These are phyloP conservation scores for Lethenteron camtschaticum DNA, from an alignment of 2,113 vertebrate species.

Conservation along the genomic window DNA sequence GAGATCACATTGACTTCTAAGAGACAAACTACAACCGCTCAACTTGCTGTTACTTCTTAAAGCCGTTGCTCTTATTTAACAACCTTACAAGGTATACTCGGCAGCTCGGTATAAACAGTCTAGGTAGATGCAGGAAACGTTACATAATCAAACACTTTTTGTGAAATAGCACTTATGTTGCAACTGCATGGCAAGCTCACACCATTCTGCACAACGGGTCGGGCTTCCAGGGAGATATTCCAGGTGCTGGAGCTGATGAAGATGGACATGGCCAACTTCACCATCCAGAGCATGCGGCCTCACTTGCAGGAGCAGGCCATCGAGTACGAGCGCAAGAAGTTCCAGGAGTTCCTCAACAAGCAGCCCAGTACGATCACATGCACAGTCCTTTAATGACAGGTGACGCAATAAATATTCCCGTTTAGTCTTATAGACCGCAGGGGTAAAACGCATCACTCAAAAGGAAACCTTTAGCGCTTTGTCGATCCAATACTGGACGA, in stretches of 20 bases:
- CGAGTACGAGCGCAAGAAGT: conserved; percentile 90
- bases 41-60: no score
- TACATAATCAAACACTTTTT: conserved; percentile 4
- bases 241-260: conserved; percentile 81
- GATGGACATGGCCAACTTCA: conserved; percentile 88
- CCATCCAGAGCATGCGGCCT: conserved; percentile 61
- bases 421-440: not conserved
- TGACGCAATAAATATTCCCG: not conserved
- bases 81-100: not conserved
- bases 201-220: no score
- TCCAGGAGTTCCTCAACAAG: conserved; percentile 70
- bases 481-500: not conserved
- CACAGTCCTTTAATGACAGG: not conserved
- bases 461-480: not conserved
- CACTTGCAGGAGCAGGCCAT: conserved; percentile 84
- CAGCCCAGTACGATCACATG: conserved; percentile 45
- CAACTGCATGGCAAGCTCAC: no score
- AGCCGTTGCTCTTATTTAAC: not conserved
- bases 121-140: not conserved
- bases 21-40: no score
- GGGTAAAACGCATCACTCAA: not conserved
- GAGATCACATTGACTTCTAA: no score
- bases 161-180: not conserved
- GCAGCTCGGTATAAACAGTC: not conserved
- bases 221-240: conserved; percentile 51